Base-by-base conservation (phyloP, 2,888 invertebrate genomes). In the Hemistola chrysoprasaria region DNA sequence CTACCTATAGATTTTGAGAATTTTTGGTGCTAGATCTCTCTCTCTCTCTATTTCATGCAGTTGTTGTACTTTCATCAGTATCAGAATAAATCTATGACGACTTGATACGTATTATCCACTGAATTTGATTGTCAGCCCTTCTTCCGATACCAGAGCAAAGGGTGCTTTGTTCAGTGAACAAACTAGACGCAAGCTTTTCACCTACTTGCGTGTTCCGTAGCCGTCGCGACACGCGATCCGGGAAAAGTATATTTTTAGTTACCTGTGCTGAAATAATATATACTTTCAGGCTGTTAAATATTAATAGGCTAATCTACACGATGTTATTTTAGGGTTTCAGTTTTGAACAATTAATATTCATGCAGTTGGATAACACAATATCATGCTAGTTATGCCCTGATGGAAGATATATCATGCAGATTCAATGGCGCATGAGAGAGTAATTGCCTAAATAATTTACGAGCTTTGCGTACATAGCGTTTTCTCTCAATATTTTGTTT, bases 181-280 rank as follows among this genome's bases (percentile, higher is more conserved):
- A 22, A 26, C 22, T 6, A 23, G 38, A 39, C 43, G 38, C 29
- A n/a, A 11, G 24, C 30, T 24, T 1, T 8, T 5, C 1, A 22
- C 62, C 43, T 44, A 38, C 30, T 43, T 53, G 71, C 68, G 65
- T 71, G 66, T 59, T 65, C 59, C 64, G 59, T 64, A 57, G 56
- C 58, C 58, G 62, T 52, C 55, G 61, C 55, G 62, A 58, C 79
- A 78, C 71, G 78, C 77, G 68, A 76, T 58, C 65, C 51, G 53
- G 29, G 52, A 60, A 70, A 71, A 68, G 68, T 65, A 69, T 67
- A 60, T 57, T 62, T 70, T 64, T 60, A 64, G 61, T 68, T 61
- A 56, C 55, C 53, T 59, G 55, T 51, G 61, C 61, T 68, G 63
- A 64, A 69, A 63, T 54, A 47, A 39, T 50, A 59, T 50, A 56